These are phyloP conservation scores for Spea hammondii DNA, from an alignment of 2,797 vertebrate species.

Conservation along the genomic window DNA sequence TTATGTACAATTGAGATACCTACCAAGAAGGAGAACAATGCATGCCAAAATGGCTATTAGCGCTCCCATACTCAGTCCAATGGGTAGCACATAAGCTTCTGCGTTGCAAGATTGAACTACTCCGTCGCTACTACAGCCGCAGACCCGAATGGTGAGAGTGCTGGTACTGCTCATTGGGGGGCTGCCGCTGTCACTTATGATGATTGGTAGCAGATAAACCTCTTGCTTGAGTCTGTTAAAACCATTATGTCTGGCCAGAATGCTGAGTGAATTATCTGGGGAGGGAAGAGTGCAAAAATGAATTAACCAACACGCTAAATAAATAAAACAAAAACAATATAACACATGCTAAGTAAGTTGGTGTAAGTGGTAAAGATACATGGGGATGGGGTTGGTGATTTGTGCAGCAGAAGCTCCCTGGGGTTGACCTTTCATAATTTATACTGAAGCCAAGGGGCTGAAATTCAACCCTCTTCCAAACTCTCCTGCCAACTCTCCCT, in stretches of 20 bases:
- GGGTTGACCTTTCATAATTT: too few relatives aligned
- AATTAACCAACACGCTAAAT: constrained; percentile 16
- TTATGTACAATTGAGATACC: constrained; percentile 53
- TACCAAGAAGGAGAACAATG: constrained; percentile 93
- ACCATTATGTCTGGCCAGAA: constrained; percentile 89
- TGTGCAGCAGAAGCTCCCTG: too few relatives aligned
- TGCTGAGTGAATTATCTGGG: constrained; percentile 93
- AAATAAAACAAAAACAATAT: background rate
- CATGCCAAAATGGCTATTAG: constrained; percentile 96
- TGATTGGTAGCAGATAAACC: constrained; percentile 89
- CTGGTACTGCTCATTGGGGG: constrained; percentile 97
- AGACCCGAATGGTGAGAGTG: constrained; percentile 94
- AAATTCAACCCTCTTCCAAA: too few relatives aligned
- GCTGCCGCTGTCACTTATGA: constrained; percentile 90
- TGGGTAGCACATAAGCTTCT: constrained; percentile 92
- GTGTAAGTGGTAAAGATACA: too few relatives aligned
- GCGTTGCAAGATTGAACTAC: constrained; percentile 92
- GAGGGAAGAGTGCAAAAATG: constrained; percentile 52
- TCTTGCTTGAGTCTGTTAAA: constrained; percentile 96
- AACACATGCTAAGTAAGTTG: background rate
- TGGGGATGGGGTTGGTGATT: too few relatives aligned
- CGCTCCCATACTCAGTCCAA: constrained; percentile 97
- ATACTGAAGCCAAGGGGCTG: too few relatives aligned
- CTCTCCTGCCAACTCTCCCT: too few relatives aligned
- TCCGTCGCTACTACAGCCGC: constrained; percentile 91